Base-by-base conservation (phyloP, 2,888 invertebrate species). In the Xanthia icteritia region DNA sequence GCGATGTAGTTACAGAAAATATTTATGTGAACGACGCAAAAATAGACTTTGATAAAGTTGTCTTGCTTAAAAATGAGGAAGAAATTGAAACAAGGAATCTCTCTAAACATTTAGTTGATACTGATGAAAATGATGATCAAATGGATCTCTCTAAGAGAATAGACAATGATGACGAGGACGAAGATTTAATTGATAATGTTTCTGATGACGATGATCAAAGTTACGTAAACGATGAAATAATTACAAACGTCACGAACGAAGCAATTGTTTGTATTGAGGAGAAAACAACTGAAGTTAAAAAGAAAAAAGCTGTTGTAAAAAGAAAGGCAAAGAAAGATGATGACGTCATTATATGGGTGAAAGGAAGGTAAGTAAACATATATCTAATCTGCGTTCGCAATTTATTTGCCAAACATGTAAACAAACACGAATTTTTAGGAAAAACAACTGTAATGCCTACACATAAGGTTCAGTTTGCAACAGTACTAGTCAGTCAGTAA, bases 351-450 rank as follows among this genome's bases (percentile, higher is more conserved):
- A 11, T 58, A 5, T 58, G 48, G 20, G 58, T 54, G 0, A 78
- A 82, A 27, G 51, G 31, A 0, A 78, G 76, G 78, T 78, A 77
- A 54, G 69, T 5, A 8, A 39, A 77, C 2, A 23, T 54, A 15
- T 48, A 17, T 42, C 39, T 42, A 42, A 42, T 42, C 42, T 42
- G 39, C 39, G 8, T 8, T 39, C 39, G 39, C 39, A 39, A 39
- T 39, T 39, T 39, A 39, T 39, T 39, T 39, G 39, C 39, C 8
- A 8, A 39, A 39, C 8, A 39, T 39, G 39, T 39, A 39, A 39
- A 39, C 39, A 39, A 39, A 0, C 6, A 39, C 5, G 6, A 39
- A 8, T 39, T 39, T n/a, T 39, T 39, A 39, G 6, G 39, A 8
- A 39, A 31, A 39, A 39, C 39, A 9, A 39, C 39, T 9, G 8